Evolutionary conservation across 2,113 vertebrate genomes (phyloP), one percentile per base, ranked within the genome.

Genomic region (Cyprinus carpio): DNA sequence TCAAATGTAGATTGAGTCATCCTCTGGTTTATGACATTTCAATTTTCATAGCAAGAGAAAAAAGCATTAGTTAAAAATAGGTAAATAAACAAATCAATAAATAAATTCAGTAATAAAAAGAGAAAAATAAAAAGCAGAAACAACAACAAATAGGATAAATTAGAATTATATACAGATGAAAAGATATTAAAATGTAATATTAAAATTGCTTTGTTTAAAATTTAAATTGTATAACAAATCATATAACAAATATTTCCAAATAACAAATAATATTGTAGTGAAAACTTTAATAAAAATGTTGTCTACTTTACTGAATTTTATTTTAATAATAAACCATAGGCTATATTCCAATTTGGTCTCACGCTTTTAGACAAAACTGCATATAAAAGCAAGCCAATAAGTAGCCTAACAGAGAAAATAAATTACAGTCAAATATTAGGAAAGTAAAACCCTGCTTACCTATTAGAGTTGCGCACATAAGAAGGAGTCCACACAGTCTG

Each of bases 401-500:
- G 20, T 15, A 25, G 40, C 46, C 46, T 15, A 51, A 51, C 74
- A 75, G 31, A 71, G 29, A 37, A 20, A 71, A 4, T 8, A 4
- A 40, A 23, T 84, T 51, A 27, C 12, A 56, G 29, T 5, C 1
- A 77, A 37, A 77, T 31, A 23, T 6, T 76, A 76, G 27, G 43
- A 31, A 31, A 60, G 29, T 31, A 40, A 60, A 58, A 2, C 0
- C 1, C 25, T 3, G 23, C 81, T 84, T 54, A 87, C 88, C 88
- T 81, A 56, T 67, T 34, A 84, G 2, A 77, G 11, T 64, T 3
- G 40, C 40, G 20, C 29, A 77, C 4, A 77, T 4, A 49, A 37
- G 67, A 56, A 86, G 67, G 6, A 88, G 75, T 46, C 20, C 78
- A 40, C 80, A 74, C 7, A 84, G 18, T 74, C 31, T 72, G 40